Conservation (phyloP, 2,797 vertebrate species). For the Chrosomus eos region DNA sequence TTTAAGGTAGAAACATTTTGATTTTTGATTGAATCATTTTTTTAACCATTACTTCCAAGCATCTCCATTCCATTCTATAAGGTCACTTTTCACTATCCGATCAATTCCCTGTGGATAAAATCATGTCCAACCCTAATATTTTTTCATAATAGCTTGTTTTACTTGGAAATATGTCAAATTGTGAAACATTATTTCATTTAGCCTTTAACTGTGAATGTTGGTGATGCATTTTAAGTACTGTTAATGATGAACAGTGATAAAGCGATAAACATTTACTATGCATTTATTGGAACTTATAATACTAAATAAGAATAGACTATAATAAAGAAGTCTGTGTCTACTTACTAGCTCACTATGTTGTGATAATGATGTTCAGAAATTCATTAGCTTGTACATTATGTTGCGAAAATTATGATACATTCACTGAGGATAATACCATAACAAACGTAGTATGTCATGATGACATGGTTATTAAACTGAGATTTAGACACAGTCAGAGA, state of each 20-base stretch:
- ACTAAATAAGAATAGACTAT: neutral
- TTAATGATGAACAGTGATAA: neutral
- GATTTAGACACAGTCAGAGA: constrained; percentile 46
- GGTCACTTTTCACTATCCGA: neutral
- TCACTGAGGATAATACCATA: constrained; percentile 26
- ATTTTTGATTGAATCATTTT: too few relatives aligned
- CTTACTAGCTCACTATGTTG: neutral
- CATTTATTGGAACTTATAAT: neutral
- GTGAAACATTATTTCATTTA: neutral
- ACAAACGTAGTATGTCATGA: constrained; percentile 43
- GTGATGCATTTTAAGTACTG: neutral
- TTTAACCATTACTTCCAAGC: too few relatives aligned
- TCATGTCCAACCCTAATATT: neutral
- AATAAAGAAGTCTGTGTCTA: neutral
- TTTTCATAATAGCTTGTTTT: neutral
- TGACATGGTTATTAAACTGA: constrained; percentile 48
- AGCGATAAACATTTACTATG: neutral
- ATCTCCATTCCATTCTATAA: too few relatives aligned
- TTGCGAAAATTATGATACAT: neutral
- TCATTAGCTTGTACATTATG: constrained; percentile 20
- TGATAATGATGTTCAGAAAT: constrained; percentile 22
- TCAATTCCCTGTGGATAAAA: neutral
- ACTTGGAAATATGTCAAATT: neutral
- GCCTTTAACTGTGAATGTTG: neutral
- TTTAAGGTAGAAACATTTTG: too few relatives aligned